A percentile compares a stretch with the other conserved stretches of the same genome.
These are phyloP conservation scores for Arbacia lixula DNA, from an alignment of 53 echinoderm and acorn worm species.

Conservation along the genomic window DNA sequence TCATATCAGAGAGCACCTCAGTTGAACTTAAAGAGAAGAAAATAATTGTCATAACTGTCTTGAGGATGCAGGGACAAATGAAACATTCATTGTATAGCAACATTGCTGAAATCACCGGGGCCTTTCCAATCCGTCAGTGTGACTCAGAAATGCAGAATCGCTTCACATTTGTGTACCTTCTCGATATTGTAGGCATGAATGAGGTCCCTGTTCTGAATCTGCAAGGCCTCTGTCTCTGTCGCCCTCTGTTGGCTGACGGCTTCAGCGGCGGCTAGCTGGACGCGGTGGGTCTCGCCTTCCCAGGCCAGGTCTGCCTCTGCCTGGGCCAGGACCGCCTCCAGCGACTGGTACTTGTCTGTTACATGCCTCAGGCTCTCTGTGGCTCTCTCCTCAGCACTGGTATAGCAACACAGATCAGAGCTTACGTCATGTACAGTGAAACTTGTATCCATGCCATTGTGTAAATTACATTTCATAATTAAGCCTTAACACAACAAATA, in stretches of 20 bases:
- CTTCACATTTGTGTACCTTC: no score
- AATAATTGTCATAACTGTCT: no score
- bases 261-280: conserved; percentile 45
- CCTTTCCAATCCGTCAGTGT: no score
- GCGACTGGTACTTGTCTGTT: conserved; percentile 62
- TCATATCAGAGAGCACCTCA: no score
- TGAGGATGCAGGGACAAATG: no score
- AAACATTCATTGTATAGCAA: no score
- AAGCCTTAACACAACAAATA: background rate
- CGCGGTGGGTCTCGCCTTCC: conserved; percentile 30
- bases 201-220: conserved; percentile 53
- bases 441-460: background rate
- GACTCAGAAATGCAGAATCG: no score
- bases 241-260: conserved; percentile 43
- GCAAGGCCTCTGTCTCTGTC: conserved; percentile 40
- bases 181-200: conserved; percentile 60
- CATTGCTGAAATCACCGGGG: no score
- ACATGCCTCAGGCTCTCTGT: conserved; percentile 44
- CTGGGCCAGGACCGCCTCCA: conserved; percentile 53
- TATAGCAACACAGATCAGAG: background rate
- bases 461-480: background rate
- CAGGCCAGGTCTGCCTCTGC: conserved; percentile 43
- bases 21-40: no score
- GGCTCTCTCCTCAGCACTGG: conserved; percentile 45
- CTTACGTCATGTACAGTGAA: background rate